These are phyloP conservation scores for Phrynocephalus forsythii DNA, from an alignment of 2,797 vertebrate genomes.

Conservation along the genomic window DNA sequence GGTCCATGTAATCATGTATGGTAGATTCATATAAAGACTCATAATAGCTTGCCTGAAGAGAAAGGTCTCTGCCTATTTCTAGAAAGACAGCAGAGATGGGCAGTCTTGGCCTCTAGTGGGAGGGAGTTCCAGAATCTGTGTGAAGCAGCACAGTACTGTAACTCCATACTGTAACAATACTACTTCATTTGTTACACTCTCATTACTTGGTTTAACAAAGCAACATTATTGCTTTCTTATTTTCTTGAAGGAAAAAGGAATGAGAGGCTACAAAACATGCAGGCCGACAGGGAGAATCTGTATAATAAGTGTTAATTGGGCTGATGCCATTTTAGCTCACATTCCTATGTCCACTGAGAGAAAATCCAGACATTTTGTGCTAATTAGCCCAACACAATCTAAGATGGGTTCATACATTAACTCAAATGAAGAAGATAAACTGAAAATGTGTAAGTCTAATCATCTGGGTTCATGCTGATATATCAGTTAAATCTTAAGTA, in stretches of 20 bases:
- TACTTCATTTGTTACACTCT: constrained; percentile 70
- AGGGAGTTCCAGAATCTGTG: no score
- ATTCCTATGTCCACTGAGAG: not conserved
- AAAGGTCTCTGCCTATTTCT: no score
- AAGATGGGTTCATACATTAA: not conserved
- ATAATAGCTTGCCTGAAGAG: no score
- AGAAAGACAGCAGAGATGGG: no score
- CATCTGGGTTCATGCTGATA: not conserved
- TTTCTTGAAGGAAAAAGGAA: constrained; percentile 55
- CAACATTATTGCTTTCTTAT: constrained; percentile 46
- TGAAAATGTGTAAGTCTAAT: constrained; percentile 26
- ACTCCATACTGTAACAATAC: constrained; percentile 61
- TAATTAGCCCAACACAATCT: constrained; percentile 22
- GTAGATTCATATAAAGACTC: no score
- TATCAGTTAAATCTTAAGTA: not conserved
- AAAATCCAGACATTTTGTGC: constrained; percentile 7
- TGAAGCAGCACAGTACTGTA: no score
- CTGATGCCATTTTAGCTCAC: not conserved
- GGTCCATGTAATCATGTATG: no score
- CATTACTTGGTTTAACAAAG: constrained; percentile 74
- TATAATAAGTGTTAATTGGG: constrained; percentile 30
- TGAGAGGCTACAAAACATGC: constrained; percentile 55
- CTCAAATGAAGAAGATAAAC: constrained; percentile 12
- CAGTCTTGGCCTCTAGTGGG: no score
- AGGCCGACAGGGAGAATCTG: constrained; percentile 7